phyloP scores from a whole-genome alignment of 2,888 invertebrate species.

The Gerris lacustris region DNA sequence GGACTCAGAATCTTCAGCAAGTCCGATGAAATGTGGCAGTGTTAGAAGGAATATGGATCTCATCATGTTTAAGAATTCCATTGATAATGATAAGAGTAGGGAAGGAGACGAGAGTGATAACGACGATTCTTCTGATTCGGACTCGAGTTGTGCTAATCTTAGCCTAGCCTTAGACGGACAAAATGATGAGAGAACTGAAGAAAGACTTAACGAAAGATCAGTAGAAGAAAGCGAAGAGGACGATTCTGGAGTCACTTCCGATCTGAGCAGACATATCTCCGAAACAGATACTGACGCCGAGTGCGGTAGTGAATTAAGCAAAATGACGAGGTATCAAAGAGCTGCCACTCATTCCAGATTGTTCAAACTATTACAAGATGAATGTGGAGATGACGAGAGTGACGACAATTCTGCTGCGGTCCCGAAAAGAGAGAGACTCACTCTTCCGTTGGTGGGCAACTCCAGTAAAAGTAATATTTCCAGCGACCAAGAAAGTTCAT shows the following conservation, averaged over 20 bases:
- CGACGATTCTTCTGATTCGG: constrained; percentile 24
- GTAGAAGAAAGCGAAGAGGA: constrained; percentile 44
- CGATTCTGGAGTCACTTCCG: constrained; percentile 58
- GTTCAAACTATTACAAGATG: constrained; percentile 52
- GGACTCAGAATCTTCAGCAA: not conserved
- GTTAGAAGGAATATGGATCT: not conserved
- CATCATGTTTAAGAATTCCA: constrained; percentile 6
- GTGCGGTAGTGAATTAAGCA: constrained; percentile 45
- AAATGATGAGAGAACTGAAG: constrained; percentile 26
- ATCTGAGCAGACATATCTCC: constrained; percentile 54
- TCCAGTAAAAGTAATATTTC: constrained; percentile 33
- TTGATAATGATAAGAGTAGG: constrained; percentile 7
- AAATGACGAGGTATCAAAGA: constrained; percentile 50
- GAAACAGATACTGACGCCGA: constrained; percentile 54
- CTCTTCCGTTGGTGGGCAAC: constrained; percentile 40
- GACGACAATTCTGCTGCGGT: constrained; percentile 36
- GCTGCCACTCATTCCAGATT: constrained; percentile 60
- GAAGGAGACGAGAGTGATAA: constrained; percentile 28
- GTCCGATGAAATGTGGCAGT: not conserved
- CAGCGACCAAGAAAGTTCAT: constrained; percentile 43
- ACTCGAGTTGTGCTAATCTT: constrained; percentile 10
- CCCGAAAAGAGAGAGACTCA: constrained; percentile 41
- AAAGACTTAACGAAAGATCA: constrained; percentile 21
- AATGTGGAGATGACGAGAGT: constrained; percentile 37
- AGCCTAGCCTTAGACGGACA: constrained; percentile 6